Evolutionary conservation across 2,888 invertebrate genomes (phyloP).

Genomic region (Panzeria rudis): DNA sequence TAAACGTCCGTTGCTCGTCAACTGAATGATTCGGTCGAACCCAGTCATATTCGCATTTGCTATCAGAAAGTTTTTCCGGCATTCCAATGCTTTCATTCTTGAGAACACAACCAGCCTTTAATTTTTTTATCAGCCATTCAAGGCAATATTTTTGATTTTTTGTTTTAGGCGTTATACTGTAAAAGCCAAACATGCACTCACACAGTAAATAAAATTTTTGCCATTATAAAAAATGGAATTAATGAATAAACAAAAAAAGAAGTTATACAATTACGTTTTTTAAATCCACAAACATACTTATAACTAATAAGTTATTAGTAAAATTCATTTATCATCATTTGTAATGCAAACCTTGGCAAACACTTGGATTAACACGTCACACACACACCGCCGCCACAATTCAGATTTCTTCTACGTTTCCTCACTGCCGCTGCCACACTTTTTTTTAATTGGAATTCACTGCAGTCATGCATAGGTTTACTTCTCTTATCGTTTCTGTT

Average conservation of each 20-base stretch:
- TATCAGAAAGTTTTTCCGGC: constrained; percentile 68
- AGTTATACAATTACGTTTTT: constrained; percentile 27
- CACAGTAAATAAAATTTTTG: constrained; percentile 18
- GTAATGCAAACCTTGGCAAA: constrained; percentile 69
- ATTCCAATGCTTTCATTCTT: constrained; percentile 57
- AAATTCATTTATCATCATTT: constrained; percentile 44
- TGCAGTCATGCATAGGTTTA: constrained; percentile 71
- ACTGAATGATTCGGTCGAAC: background rate
- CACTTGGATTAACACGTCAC: constrained; percentile 72
- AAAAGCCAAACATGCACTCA: constrained; percentile 7
- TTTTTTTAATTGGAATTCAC: constrained; percentile 71
- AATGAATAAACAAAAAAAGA: constrained; percentile 16
- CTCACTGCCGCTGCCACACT: constrained; percentile 68
- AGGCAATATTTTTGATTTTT: constrained; percentile 32
- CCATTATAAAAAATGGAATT: constrained; percentile 29
- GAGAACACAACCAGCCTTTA: constrained; percentile 43
- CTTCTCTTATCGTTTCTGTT: constrained; percentile 47
- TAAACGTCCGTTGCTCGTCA: constrained; percentile 16
- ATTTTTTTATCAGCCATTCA: constrained; percentile 61
- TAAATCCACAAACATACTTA: background rate
- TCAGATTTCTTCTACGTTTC: constrained; percentile 68
- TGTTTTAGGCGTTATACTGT: constrained; percentile 64
- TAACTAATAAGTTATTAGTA: background rate
- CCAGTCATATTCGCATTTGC: constrained; percentile 43
- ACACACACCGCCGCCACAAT: constrained; percentile 69